Percentiles rank a stretch among this genome's conserved stretches.
phyloP scores from a whole-genome alignment of 1,140 invertebrate genomes.

The Calycopis cecrops region DNA sequence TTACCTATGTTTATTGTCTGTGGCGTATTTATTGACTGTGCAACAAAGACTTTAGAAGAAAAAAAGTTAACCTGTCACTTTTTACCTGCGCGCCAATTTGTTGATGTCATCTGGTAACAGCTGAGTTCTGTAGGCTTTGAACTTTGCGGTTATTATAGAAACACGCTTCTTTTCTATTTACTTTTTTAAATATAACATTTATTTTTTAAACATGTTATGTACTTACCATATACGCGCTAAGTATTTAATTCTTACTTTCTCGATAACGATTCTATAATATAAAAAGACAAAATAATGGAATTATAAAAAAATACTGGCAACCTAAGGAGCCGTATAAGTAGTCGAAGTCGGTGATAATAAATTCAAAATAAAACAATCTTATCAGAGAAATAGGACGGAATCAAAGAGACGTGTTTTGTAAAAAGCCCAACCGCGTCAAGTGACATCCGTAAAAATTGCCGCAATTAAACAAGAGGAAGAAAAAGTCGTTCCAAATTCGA shows the following conservation, averaged over 20 bases:
- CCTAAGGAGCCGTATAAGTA: no score
- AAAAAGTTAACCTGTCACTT: conserved; percentile 19
- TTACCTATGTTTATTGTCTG: background rate
- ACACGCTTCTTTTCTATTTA: no score
- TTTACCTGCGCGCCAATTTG: conserved; percentile 21
- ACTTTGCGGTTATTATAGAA: no score
- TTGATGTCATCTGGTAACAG: conserved; percentile 16
- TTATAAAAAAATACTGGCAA: no score
- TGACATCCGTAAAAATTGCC: conserved; percentile 63
- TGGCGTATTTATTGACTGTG: conserved; percentile 9
- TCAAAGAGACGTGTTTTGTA: conserved; percentile 18
- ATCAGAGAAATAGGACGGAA: conserved; percentile 8
- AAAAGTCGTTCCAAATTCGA: conserved; percentile 44
- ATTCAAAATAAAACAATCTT: conserved; percentile 4
- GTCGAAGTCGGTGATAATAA: no score
- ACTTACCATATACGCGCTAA: no score
- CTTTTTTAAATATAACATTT: no score
- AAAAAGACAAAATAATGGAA: no score
- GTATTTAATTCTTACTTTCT: no score
- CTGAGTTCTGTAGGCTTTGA: background rate
- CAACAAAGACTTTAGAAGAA: conserved; percentile 22
- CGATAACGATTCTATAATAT: no score
- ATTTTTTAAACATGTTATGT: no score
- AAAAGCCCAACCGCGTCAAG: conserved; percentile 37
- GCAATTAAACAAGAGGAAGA: conserved; percentile 51